Evolutionary conservation across 2,888 invertebrate genomes (phyloP).

Genomic region (Gastrophysa polygoni): DNA sequence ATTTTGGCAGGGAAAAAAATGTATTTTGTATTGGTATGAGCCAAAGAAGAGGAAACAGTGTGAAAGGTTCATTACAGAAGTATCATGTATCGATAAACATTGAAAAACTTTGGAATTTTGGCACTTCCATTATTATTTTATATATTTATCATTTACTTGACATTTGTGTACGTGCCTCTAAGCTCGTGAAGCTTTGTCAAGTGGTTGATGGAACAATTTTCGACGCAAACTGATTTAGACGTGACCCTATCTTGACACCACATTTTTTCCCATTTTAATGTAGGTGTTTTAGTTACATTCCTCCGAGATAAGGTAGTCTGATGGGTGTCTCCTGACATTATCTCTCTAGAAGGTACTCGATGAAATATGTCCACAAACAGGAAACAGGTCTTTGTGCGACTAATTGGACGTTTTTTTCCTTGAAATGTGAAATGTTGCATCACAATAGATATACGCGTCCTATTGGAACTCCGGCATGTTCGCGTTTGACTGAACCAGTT

Average conservation of each 20-base stretch:
- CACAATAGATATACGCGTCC: background rate
- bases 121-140: no score
- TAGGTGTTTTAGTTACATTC: slow-evolving; percentile 14
- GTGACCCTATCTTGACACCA: slow-evolving; percentile 15
- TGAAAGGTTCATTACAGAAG: no score
- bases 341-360: slow-evolving; percentile 2
- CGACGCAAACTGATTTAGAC: slow-evolving; percentile 10
- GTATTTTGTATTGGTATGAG: no score
- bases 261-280: background rate
- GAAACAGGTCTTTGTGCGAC: background rate
- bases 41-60: no score
- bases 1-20: no score
- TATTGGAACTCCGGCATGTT: background rate
- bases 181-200: background rate
- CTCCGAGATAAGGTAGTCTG: slow-evolving; percentile 2
- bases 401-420: slow-evolving; percentile 4
- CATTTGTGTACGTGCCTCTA: no score
- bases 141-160: no score
- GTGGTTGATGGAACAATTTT: background rate
- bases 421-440: background rate
- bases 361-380: background rate
- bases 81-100: no score
- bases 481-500: background rate
- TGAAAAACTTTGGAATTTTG: no score
- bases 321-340: slow-evolving; percentile 3